Base-by-base conservation (phyloP, 1,140 invertebrate species). In the Delia radicum region DNA sequence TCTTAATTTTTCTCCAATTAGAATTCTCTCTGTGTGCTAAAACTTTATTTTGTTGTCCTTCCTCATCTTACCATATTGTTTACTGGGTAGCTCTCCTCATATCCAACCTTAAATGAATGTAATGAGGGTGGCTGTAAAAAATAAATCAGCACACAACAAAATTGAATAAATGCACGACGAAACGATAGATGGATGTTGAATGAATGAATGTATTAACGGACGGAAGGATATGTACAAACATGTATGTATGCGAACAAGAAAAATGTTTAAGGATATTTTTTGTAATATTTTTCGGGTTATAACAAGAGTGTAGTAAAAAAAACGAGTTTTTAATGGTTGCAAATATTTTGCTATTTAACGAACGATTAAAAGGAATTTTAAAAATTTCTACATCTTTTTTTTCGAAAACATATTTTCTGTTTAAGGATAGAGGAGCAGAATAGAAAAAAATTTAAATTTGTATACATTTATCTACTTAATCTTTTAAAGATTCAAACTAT, bases 301-400 rank as follows among this genome's bases (percentile, higher is more conserved):
- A 42, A 2, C 18, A 55, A 21, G n/a, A 55, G 21, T n/a, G 1
- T 8, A 55, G 48, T 18, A 69, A 10, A 69, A 67, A 62, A 69
- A 69, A 69, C 37, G 29, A 33, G 29, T 69, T 69, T 69, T 69
- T 69, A 69, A 69, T 69, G 65, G 65, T 69, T 69, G 65, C 65
- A 69, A 69, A 69, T 69, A 69, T 69, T 69, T 69, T 69, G 65
- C 65, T 69, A 33, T 69, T 69, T 69, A 69, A 69, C 65, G 65
- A 69, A 69, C 65, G 65, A 69, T 69, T 69, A 33, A 69, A 69
- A 33, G 65, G 65, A 69, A 69, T 69, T 69, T 69, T 33, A 69
- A 69, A 69, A 33, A 69, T 69, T 69, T n/a, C n/a, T n/a, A n/a
- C n/a, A n/a, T n/a, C n/a, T 55, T 55, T 55, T 55, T 21, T 7